These are phyloP conservation scores for Mionectes olivaceus DNA, from an alignment of 2,797 vertebrate species.

Conservation along the genomic window DNA sequence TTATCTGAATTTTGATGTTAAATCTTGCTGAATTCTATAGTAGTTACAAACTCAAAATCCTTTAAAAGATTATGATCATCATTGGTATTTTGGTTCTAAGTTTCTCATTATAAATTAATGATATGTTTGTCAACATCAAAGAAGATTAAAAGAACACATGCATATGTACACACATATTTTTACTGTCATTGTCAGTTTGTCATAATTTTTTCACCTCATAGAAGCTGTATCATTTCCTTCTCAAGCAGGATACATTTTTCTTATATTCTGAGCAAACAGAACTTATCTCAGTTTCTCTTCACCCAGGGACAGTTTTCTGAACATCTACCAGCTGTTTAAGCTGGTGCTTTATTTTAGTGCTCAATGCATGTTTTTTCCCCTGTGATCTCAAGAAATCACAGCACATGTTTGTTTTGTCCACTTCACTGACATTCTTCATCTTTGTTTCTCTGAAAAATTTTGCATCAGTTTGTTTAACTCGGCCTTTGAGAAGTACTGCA, in stretches of 20 bases:
- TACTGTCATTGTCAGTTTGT: neutral
- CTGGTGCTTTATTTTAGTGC: neutral
- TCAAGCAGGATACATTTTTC: neutral
- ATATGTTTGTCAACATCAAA: neutral
- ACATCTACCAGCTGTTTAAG: neutral
- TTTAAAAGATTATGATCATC: neutral
- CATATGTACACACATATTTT: accelerated
- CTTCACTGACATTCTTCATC: neutral
- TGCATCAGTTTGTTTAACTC: neutral
- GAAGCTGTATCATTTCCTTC: neutral
- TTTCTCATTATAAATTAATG: neutral
- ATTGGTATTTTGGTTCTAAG: neutral
- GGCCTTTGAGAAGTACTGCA: neutral
- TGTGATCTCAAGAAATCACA: neutral
- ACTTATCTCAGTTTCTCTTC: neutral
- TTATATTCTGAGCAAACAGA: neutral
- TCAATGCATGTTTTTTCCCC: neutral
- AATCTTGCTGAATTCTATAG: neutral
- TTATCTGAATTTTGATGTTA: neutral
- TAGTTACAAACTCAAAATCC: neutral
- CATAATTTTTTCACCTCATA: neutral
- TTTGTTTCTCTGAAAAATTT: neutral
- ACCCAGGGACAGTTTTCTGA: neutral
- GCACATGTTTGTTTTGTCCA: neutral
- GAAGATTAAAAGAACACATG: neutral